These are phyloP conservation scores for Xestia rhomboidea DNA, from an alignment of 2,888 invertebrate genomes.

Conservation along the genomic window DNA sequence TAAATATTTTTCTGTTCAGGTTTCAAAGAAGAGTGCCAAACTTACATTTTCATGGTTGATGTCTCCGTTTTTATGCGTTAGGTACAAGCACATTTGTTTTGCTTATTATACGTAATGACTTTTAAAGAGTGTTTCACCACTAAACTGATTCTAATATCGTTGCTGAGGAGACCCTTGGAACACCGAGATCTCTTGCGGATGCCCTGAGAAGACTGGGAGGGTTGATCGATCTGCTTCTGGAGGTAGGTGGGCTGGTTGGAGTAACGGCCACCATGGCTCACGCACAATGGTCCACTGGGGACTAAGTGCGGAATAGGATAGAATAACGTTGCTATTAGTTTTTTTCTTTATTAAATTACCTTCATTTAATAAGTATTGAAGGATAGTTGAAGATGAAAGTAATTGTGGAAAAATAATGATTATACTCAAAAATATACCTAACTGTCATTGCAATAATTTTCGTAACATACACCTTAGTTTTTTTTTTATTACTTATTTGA, in stretches of 20 bases:
- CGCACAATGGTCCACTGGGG: too few species aligned
- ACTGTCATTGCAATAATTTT: conserved; percentile 9
- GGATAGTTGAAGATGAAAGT: not conserved
- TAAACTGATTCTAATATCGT: not conserved
- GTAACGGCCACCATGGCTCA: too few species aligned
- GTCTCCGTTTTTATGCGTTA: conserved; percentile 42
- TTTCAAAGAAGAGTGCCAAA: conserved; percentile 65
- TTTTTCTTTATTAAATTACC: not conserved
- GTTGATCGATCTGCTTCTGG: too few species aligned
- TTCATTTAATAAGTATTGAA: not conserved
- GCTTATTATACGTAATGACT: conserved; percentile 35
- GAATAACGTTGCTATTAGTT: not conserved
- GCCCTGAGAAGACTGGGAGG: too few species aligned
- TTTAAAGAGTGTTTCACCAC: conserved; percentile 50
- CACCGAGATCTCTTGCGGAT: too few species aligned
- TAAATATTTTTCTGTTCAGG: conserved; percentile 66
- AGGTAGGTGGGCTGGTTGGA: too few species aligned
- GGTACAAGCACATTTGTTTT: conserved; percentile 59
- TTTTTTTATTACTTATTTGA: not conserved
- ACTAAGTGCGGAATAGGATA: too few species aligned
- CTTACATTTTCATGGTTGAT: conserved; percentile 45
- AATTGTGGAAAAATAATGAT: not conserved
- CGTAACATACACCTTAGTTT: not conserved
- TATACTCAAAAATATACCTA: conserved; percentile 3
- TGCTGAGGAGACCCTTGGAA: too few species aligned